phyloP scores from a whole-genome alignment of 1,140 invertebrate species.

The Gerris buenoi region DNA sequence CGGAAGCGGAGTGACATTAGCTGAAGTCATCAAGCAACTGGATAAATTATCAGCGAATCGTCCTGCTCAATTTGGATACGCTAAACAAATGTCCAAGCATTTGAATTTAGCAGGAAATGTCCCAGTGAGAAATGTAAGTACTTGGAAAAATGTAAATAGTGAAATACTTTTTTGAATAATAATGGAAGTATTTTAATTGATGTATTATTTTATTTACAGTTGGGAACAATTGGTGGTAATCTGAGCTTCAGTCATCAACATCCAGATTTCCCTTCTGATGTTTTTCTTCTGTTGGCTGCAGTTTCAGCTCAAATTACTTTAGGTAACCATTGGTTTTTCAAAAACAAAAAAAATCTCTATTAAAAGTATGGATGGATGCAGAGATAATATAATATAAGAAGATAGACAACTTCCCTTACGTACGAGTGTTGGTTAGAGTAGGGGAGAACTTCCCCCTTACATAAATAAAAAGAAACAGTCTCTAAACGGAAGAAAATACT shows the following conservation, averaged over 20 bases:
- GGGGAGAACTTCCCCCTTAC: too few species aligned
- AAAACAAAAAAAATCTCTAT: too few species aligned
- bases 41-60: slow-evolving; percentile 30
- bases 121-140: slow-evolving; percentile 53
- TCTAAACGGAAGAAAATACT: too few species aligned
- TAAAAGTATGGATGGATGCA: too few species aligned
- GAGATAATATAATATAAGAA: too few species aligned
- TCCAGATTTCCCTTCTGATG: slow-evolving; percentile 56
- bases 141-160: too few species aligned
- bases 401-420: too few species aligned
- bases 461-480: too few species aligned
- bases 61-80: slow-evolving; percentile 34
- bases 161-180: too few species aligned
- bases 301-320: slow-evolving; percentile 20
- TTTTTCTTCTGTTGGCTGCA: slow-evolving; percentile 52
- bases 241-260: slow-evolving; percentile 56
- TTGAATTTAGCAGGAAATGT: slow-evolving; percentile 51
- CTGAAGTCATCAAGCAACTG: slow-evolving; percentile 43
- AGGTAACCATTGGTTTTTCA: too few species aligned
- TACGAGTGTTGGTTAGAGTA: too few species aligned
- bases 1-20: slow-evolving; percentile 46
- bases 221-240: slow-evolving; percentile 60
- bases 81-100: slow-evolving; percentile 38
- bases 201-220: slow-evolving; percentile 34
- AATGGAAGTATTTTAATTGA: too few species aligned